Conservation (phyloP, 1,140 invertebrate species). For the Drosophila pseudoobscura region DNA sequence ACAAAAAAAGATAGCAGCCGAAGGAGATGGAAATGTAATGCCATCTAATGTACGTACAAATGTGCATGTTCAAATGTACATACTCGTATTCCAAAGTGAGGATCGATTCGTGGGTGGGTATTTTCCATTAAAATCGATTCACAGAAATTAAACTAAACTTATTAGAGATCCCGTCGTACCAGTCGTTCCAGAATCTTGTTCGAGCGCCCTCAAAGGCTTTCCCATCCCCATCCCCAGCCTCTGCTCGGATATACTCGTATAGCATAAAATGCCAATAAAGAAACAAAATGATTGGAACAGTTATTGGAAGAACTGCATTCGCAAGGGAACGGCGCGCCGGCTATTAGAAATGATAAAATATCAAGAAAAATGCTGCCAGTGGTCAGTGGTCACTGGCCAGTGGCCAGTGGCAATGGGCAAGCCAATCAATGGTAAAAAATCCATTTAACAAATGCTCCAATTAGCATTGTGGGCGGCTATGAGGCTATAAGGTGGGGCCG, state of each 20-base stretch:
- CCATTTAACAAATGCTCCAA: slow-evolving; percentile 64
- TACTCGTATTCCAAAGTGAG: too few species aligned
- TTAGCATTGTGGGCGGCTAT: slow-evolving; percentile 43
- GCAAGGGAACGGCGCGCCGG: neutral
- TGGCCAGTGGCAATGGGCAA: slow-evolving; percentile 17
- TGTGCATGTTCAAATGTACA: too few species aligned
- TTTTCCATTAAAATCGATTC: too few species aligned
- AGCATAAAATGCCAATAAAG: neutral
- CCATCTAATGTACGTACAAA: too few species aligned
- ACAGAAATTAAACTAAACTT: too few species aligned
- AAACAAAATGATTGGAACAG: neutral
- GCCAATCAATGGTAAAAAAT: slow-evolving; percentile 30
- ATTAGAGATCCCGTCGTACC: too few species aligned
- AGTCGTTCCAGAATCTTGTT: too few species aligned
- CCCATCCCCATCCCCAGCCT: too few species aligned
- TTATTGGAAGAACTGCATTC: slow-evolving; percentile 11
- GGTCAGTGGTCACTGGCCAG: slow-evolving; percentile 1
- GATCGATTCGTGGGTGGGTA: too few species aligned
- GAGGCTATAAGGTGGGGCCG: neutral
- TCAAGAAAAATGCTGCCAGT: neutral
- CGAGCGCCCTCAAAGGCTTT: too few species aligned
- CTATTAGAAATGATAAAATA: slow-evolving; percentile 3
- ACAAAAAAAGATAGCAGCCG: slow-evolving; percentile 14
- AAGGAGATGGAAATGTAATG: neutral
- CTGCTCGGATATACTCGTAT: too few species aligned